Percentiles rank a stretch among this genome's conserved stretches.
phyloP scores from a whole-genome alignment of 2,888 invertebrate genomes.

The Cantharis rustica region DNA sequence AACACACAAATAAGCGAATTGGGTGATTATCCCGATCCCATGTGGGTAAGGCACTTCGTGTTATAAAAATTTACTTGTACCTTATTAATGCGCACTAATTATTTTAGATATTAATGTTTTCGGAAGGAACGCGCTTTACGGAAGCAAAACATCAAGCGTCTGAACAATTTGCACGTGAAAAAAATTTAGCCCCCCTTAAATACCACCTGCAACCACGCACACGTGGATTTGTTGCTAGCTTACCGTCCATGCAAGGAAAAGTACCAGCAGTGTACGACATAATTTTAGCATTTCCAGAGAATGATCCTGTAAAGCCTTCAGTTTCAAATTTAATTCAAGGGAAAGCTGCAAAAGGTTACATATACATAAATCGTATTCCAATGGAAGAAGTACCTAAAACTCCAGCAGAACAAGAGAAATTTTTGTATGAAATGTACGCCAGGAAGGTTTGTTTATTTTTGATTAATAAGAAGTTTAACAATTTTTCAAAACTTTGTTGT shows the following conservation, averaged over 20 bases:
- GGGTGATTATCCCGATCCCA: constrained; percentile 87
- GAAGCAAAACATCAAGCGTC: constrained; percentile 85
- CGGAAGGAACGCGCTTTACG: constrained; percentile 94
- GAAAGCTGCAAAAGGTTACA: constrained; percentile 71
- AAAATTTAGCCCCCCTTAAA: constrained; percentile 82
- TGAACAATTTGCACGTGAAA: constrained; percentile 83
- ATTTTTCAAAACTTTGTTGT: constrained; percentile 24
- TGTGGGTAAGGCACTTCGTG: constrained; percentile 70
- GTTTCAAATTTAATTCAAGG: constrained; percentile 78
- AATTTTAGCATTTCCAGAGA: constrained; percentile 71
- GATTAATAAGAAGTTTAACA: not conserved
- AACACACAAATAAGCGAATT: constrained; percentile 79
- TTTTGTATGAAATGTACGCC: constrained; percentile 82
- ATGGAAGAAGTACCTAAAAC: constrained; percentile 78
- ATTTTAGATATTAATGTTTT: constrained; percentile 80
- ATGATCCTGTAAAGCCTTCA: constrained; percentile 73
- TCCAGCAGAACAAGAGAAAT: constrained; percentile 74
- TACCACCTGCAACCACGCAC: constrained; percentile 93
- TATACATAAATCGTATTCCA: constrained; percentile 81
- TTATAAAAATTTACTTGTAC: not conserved
- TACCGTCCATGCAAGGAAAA: constrained; percentile 79
- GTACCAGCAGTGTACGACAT: constrained; percentile 85
- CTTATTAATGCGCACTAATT: not conserved
- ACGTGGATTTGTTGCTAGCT: constrained; percentile 89
- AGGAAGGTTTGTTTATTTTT: constrained; percentile 68